A percentile compares a stretch with the other conserved stretches of the same genome.
phyloP scores from a whole-genome alignment of 2,888 invertebrate species.

The Coelinius sp. region DNA sequence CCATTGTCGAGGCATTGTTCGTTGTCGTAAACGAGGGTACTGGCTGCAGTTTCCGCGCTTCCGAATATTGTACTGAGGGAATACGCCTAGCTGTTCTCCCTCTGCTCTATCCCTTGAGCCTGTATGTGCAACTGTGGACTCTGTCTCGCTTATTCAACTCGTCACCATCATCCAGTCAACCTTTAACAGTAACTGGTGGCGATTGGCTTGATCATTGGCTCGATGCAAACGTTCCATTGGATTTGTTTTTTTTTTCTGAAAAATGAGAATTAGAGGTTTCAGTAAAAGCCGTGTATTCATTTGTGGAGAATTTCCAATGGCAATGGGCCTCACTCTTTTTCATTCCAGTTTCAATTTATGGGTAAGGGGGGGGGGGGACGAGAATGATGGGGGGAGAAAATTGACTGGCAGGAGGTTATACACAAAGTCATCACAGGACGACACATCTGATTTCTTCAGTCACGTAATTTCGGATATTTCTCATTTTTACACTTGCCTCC shows the following conservation, averaged over 20 bases:
- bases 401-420: too few relatives aligned
- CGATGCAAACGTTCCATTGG: conserved; percentile 31
- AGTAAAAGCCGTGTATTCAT: neutral
- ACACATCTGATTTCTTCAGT: too few relatives aligned
- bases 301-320: neutral
- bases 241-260: neutral
- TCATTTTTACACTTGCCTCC: too few relatives aligned
- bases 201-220: conserved; percentile 33
- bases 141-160: conserved; percentile 20
- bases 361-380: neutral
- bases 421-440: too few relatives aligned
- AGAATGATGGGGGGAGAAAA: neutral
- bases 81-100: conserved; percentile 24
- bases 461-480: too few relatives aligned
- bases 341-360: neutral
- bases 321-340: conserved; percentile 1
- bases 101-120: conserved; percentile 21
- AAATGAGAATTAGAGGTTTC: neutral
- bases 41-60: conserved; percentile 36
- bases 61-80: conserved; percentile 41
- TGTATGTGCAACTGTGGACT: conserved; percentile 6
- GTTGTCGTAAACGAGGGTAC: conserved; percentile 43
- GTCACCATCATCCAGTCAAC: neutral
- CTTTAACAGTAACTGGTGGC: conserved; percentile 1
- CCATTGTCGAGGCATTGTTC: conserved; percentile 67